Evolutionary conservation across 1,140 invertebrate genomes (phyloP).

Genomic region (Cydia amplana): DNA sequence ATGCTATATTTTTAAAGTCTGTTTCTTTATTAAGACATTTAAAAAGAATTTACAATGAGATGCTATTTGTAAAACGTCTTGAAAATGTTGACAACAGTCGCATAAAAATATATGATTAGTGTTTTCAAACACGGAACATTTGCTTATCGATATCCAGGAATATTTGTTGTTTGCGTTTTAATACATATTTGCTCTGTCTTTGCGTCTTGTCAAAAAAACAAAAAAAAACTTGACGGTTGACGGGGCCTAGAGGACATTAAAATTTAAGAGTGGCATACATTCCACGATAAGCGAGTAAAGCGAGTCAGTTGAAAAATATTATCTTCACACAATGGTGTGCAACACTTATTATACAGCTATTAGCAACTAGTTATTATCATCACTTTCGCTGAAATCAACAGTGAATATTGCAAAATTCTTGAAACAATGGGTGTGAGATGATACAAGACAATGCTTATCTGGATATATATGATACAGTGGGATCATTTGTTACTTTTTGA

Average conservation of each 20-base stretch:
- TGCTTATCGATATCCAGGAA: conserved; percentile 29
- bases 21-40: not conserved
- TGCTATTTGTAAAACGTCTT: not conserved
- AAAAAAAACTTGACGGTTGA: not conserved
- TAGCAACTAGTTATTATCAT: conserved; percentile 21
- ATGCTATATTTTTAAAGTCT: not conserved
- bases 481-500: conserved; percentile 25
- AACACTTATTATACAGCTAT: conserved; percentile 22
- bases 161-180: not conserved
- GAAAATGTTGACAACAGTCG: conserved; percentile 3
- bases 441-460: conserved; percentile 27
- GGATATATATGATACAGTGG: not conserved
- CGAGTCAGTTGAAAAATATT: not conserved
- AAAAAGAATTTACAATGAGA: not conserved
- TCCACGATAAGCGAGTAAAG: not conserved
- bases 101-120: not conserved
- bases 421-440: conserved; percentile 28
- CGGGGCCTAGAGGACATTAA: not conserved
- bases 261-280: not conserved
- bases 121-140: conserved; percentile 16
- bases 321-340: not conserved
- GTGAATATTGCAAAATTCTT: conserved; percentile 13
- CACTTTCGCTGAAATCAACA: conserved; percentile 24
- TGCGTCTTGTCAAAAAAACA: not conserved
- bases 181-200: not conserved